Conservation (phyloP, 2,888 invertebrate species). For the Leptinotarsa haldemani region DNA sequence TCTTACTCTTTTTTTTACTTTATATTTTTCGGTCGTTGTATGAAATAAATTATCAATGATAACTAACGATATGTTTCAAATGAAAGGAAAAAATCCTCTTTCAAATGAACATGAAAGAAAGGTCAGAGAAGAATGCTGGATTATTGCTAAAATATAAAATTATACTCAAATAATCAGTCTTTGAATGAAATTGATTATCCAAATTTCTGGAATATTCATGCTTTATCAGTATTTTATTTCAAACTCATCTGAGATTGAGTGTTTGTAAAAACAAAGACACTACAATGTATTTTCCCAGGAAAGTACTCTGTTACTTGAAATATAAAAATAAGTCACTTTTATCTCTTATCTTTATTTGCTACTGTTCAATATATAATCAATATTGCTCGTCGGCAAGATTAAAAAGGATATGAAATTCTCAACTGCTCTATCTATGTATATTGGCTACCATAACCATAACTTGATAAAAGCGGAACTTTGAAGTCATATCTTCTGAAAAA, state of each 20-base stretch:
- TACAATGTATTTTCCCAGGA: constrained; percentile 5
- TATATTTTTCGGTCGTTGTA: too few relatives aligned
- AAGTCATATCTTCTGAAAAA: constrained; percentile 4
- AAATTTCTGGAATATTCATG: not conserved
- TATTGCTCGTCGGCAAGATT: constrained; percentile 38
- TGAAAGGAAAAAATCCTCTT: too few relatives aligned
- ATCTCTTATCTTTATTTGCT: constrained; percentile 48
- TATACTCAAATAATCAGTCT: too few relatives aligned
- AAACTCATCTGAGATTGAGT: not conserved
- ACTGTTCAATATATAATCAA: constrained; percentile 47
- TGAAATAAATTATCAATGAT: too few relatives aligned
- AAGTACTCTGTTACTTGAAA: constrained; percentile 5
- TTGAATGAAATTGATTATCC: too few relatives aligned
- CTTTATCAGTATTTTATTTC: not conserved
- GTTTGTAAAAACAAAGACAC: not conserved
- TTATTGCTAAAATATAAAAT: too few relatives aligned
- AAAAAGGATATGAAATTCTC: constrained; percentile 25
- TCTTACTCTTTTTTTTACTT: too few relatives aligned
- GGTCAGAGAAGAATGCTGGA: too few relatives aligned
- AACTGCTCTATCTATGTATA: constrained; percentile 28
- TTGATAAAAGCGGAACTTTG: constrained; percentile 20
- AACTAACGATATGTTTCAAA: too few relatives aligned
- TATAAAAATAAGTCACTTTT: constrained; percentile 9
- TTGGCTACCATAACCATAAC: constrained; percentile 13
- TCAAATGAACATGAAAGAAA: too few relatives aligned